phyloP scores from a whole-genome alignment of 2,888 invertebrate genomes.

The Lithophane socia region DNA sequence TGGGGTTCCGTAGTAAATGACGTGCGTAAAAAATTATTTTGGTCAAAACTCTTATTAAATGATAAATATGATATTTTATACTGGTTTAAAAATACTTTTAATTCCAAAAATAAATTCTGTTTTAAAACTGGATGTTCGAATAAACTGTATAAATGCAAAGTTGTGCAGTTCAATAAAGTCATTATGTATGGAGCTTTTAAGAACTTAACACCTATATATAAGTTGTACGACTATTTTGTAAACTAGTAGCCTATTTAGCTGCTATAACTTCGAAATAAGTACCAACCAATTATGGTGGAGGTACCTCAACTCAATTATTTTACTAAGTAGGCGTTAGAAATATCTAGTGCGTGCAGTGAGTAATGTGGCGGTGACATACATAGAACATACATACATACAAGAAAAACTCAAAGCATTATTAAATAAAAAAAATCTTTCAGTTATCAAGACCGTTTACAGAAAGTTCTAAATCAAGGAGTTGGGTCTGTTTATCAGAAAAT shows the following conservation, averaged over 20 bases:
- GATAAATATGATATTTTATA: not conserved
- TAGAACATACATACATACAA: not conserved
- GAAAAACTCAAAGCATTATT: not conserved
- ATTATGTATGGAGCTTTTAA: not conserved
- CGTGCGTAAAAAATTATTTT: not conserved
- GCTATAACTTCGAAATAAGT: not conserved
- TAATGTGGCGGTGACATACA: not conserved
- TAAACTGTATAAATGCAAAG: not conserved
- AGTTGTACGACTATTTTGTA: not conserved
- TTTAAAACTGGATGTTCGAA: not conserved
- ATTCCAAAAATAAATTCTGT: not conserved
- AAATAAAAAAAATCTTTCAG: no score
- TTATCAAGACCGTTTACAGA: not conserved
- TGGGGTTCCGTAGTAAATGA: not conserved
- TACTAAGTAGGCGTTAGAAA: not conserved
- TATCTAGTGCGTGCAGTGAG: not conserved
- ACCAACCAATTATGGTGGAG: constrained; percentile 18
- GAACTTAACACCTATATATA: not conserved
- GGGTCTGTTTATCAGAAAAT: not conserved
- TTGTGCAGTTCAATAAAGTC: not conserved
- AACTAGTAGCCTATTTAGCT: not conserved
- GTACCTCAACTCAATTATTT: not conserved
- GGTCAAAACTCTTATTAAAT: no score
- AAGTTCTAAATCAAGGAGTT: not conserved
- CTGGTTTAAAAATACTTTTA: not conserved